Evolutionary conservation across 2,888 invertebrate species (phyloP).

Genomic region (Drosophila prolongata): DNA sequence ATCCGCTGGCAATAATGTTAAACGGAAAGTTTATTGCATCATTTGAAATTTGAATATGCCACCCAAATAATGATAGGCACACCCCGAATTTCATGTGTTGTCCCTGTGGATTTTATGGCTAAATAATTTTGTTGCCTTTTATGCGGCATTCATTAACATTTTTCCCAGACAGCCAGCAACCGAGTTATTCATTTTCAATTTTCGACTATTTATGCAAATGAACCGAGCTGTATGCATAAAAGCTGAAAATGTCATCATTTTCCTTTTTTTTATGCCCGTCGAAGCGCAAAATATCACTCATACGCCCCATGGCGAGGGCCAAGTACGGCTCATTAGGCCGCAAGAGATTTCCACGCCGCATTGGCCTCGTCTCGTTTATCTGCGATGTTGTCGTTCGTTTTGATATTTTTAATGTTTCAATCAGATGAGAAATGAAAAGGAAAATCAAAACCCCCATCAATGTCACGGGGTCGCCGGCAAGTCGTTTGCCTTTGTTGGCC

Average conservation of each 20-base stretch:
- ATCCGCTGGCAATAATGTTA: conserved; percentile 42
- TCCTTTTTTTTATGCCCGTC: conserved; percentile 35
- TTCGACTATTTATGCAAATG: conserved; percentile 79
- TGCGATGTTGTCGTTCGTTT: conserved; percentile 25
- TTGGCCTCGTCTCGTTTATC: conserved; percentile 27
- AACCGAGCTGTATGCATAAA: conserved; percentile 72
- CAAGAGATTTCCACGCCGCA: conserved; percentile 48
- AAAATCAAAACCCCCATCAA: conserved; percentile 78
- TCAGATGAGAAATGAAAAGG: conserved; percentile 73
- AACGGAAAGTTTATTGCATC: conserved; percentile 70
- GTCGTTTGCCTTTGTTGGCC: conserved; percentile 12
- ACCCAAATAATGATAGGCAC: conserved; percentile 54
- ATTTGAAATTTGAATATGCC: conserved; percentile 59
- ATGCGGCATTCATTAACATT: conserved; percentile 59
- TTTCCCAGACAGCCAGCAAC: conserved; percentile 46
- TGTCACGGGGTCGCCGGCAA: conserved; percentile 56
- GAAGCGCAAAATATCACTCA: conserved; percentile 77
- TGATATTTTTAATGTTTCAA: conserved; percentile 71
- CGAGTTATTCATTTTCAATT: conserved; percentile 74
- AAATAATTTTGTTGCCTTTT: conserved; percentile 64
- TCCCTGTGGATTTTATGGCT: conserved; percentile 54
- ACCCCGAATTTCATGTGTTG: conserved; percentile 23
- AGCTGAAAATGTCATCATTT: conserved; percentile 72
- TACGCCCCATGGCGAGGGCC: conserved; percentile 66
- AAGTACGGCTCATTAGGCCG: conserved; percentile 69